Conservation (phyloP, 2,797 vertebrate species). For the Enoplosus armatus region DNA sequence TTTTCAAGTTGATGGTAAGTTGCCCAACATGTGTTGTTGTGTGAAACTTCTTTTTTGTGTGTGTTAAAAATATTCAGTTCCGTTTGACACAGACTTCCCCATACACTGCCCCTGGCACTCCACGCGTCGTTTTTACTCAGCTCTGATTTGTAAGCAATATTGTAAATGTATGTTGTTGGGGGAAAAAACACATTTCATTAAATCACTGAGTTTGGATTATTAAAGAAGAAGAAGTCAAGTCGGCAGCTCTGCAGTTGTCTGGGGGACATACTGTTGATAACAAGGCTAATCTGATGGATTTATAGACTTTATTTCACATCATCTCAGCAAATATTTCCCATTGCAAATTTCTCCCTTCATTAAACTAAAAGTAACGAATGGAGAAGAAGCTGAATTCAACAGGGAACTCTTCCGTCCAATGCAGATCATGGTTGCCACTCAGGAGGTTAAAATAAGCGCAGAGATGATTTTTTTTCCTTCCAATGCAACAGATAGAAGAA, state of each 20-base stretch:
- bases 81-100: background rate
- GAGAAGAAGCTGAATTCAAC: conserved; percentile 24
- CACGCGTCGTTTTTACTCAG: background rate
- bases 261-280: background rate
- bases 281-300: background rate
- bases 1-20: conserved; percentile 95
- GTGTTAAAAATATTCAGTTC: background rate
- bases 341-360: background rate
- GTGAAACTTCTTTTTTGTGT: conserved; percentile 20
- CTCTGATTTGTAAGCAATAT: background rate
- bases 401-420: conserved; percentile 10
- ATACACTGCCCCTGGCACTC: background rate
- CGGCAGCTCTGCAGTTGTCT: background rate
- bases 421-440: background rate
- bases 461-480: background rate
- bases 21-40: conserved; percentile 16
- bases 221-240: background rate
- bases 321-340: background rate
- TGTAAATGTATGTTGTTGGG: background rate
- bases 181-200: background rate
- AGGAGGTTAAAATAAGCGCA: conserved; percentile 22
- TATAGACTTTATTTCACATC: background rate
- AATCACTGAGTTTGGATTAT: background rate
- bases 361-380: background rate
- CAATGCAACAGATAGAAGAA: conserved; percentile 46